Evolutionary conservation across 2,888 invertebrate species (phyloP), one percentile per base, ranked within the genome.

Genomic region (Tethea ocularis): DNA sequence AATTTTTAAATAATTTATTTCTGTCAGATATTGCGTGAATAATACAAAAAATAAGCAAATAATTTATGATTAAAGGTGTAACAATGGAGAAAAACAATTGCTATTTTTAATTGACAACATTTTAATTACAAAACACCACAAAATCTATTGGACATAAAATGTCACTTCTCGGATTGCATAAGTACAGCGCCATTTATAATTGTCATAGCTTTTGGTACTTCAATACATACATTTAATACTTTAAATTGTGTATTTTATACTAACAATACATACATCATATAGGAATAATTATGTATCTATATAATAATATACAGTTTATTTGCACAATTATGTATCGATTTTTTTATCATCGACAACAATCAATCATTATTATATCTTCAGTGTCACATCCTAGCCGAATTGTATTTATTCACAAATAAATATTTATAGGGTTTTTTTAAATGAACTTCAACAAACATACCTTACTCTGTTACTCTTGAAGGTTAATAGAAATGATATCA

Each of bases 111-210:
- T 93, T 93, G 93, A 93, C 93, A 93, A 93, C 91, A 90, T 93
- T 92, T 92, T 93, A 91, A 91, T 92, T 92, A 92, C 87, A 92
- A 92, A 92, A 93, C 91, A 93, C 93, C 93, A 92, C 91, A 92
- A 92, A 89, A 87, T 91, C 87, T 90, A 91, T 88, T 78, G 78
- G 87, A 89, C 88, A 89, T 86, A 83, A 83, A 86, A 89, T 90
- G 89, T 72, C 89, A 78, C 83, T 74, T 84, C 80, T 83, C 82
- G 75, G 86, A 86, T 89, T 88, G 87, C 88, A 88, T 91, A 91
- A 90, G 88, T 91, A 91, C 91, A 87, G 85, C 78, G 87, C 86
- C 88, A 78, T 80, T 54, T 33, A 54, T 33, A 78, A 77, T 80
- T 88, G 85, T 83, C 82, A 79, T 85, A 89, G 88, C 85, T 82